Conservation (phyloP, 2,113 vertebrate genomes). For the Plotosus lineatus region DNA sequence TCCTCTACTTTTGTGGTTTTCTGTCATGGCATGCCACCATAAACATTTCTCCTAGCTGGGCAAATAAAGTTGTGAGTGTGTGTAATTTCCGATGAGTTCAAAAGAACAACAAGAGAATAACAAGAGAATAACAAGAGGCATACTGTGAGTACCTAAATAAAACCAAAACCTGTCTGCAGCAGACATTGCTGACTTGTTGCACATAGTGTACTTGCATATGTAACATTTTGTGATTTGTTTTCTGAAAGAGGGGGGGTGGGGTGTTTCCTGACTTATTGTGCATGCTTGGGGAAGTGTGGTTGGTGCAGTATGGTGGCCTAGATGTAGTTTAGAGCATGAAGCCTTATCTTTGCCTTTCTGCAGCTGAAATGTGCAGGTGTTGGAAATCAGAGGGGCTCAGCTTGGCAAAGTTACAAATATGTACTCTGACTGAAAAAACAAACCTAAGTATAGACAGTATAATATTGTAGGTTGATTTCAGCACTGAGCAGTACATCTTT, state of each 20-base stretch:
- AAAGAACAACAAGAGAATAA: background rate
- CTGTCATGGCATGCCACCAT: background rate
- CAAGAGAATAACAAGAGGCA: conserved; percentile 17
- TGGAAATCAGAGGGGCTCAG: conserved; percentile 58
- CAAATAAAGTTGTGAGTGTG: background rate
- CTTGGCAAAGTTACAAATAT: conserved; percentile 37
- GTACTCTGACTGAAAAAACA: conserved; percentile 43
- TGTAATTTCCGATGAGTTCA: conserved; percentile 14
- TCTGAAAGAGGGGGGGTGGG: conserved; percentile 37
- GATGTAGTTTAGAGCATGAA: conserved; percentile 56
- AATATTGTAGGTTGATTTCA: conserved; percentile 11
- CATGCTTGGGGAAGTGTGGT: conserved; percentile 50
- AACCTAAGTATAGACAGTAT: conserved; percentile 21
- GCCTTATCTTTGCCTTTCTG: conserved; percentile 60
- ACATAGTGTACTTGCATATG: conserved; percentile 19
- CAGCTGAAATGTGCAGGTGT: conserved; percentile 63
- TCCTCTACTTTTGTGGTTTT: background rate
- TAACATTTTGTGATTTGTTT: background rate
- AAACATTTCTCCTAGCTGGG: conserved; percentile 12
- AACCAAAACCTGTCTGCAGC: conserved; percentile 27
- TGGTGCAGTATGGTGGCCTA: conserved; percentile 54
- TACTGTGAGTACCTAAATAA: conserved; percentile 1
- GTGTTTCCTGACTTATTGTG: conserved; percentile 45
- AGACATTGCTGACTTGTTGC: conserved; percentile 36
- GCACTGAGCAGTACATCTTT: background rate